Conservation (phyloP, 1,140 invertebrate genomes). For the Rhopalosiphum maidis region DNA sequence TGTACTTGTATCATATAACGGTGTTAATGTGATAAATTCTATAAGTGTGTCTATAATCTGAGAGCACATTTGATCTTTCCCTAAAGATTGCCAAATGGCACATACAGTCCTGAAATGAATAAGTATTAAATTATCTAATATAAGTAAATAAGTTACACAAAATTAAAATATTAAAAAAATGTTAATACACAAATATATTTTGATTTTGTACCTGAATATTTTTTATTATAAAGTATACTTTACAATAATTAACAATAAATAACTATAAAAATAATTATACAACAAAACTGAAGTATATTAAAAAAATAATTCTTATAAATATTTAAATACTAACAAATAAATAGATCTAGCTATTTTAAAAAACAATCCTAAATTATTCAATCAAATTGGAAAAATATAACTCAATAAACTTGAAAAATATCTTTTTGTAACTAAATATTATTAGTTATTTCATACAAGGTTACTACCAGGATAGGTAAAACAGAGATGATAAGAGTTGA, state of each 20-base stretch:
- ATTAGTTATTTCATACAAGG: background rate
- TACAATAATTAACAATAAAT: background rate
- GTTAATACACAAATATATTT: background rate
- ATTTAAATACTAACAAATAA: background rate
- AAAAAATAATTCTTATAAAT: background rate
- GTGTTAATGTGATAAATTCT: conserved; percentile 52
- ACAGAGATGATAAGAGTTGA: background rate
- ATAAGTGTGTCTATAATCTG: conserved; percentile 42
- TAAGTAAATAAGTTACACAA: background rate
- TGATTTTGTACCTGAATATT: background rate
- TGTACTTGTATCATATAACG: conserved; percentile 41
- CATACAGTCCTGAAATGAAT: conserved; percentile 36
- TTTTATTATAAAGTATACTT: background rate
- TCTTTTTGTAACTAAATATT: background rate
- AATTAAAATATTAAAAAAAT: background rate
- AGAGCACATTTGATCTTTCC: conserved; percentile 12
- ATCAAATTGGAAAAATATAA: too few relatives aligned
- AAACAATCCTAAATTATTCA: too few relatives aligned
- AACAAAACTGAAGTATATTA: background rate
- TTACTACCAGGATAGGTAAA: background rate
- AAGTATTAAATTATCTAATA: background rate
- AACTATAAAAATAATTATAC: background rate
- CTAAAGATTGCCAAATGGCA: conserved; percentile 44
- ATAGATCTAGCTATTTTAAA: too few relatives aligned
- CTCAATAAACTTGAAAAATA: too few relatives aligned